Evolutionary conservation across 2,113 vertebrate species (phyloP), one percentile per base, ranked within the genome.

Genomic region (Riparia riparia): DNA sequence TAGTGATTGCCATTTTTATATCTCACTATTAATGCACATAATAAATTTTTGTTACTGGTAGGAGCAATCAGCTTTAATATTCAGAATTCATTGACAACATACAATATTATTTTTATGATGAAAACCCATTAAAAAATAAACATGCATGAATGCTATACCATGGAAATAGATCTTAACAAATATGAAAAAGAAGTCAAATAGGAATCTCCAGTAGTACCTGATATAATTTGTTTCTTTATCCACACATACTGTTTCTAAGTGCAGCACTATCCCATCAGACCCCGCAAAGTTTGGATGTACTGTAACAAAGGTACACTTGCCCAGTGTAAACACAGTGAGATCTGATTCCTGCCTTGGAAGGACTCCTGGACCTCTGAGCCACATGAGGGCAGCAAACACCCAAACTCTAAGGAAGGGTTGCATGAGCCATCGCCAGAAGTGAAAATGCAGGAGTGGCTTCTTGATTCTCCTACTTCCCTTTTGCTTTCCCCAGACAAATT

Each of bases 341-440:
- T 4, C 4, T 2, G 3, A 47, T 51, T 25, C 17, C 34, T 26
- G 17, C 41, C 32, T 54, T 25, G 45, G 29, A 25, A 63, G 19
- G 45, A 8, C 17, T 60, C 53, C 53, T 10, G 6, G 82, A 51
- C 5, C 31, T 37, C 6, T 5, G 7, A 69, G 28, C 37, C 91
- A 82, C 86, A 32, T 8, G 82, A 94, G 63, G 71, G 82, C 89
- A 94, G 71, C 86, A 90, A 82, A 88, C 63, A 60, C 25, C 26
- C 28, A 39, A 25, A 15, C 10, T 14, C 51, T 3, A 10, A 29
- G 14, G 18, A 12, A 16, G 4, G 12, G 5, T 16, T 25, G 2
- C 0, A 0, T 6, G n/a, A 41, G 37, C 45, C 26, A 4, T 7
- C 3, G 8, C 9, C 18, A 42, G 17, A 44, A 7, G 4, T 6